phyloP scores from a whole-genome alignment of 1,140 invertebrate species.

The Meloidogyne hapla region DNA sequence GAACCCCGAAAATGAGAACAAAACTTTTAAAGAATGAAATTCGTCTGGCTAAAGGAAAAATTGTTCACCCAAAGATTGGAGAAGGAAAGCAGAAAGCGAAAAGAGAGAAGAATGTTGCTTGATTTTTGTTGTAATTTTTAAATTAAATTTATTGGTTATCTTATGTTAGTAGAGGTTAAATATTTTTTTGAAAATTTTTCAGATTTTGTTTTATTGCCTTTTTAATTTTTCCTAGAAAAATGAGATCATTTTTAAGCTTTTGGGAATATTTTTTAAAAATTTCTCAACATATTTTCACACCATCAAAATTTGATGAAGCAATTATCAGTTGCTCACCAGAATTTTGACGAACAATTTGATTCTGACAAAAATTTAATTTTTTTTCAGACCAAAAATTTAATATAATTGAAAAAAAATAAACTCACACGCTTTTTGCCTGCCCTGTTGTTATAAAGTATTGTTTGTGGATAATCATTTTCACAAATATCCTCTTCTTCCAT shows the following conservation, averaged over 20 bases:
- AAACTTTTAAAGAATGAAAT: constrained; percentile 50
- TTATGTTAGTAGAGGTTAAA: no score
- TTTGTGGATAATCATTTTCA: not conserved
- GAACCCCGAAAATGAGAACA: no score
- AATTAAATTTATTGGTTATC: no score
- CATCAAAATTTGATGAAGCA: not conserved
- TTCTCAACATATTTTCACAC: not conserved
- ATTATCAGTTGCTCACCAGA: not conserved
- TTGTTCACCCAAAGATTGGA: constrained; percentile 57
- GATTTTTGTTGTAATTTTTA: not conserved
- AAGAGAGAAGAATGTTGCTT: constrained; percentile 21
- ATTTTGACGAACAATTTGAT: not conserved
- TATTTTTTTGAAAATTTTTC: not conserved
- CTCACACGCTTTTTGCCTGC: not conserved
- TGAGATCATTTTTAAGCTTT: not conserved
- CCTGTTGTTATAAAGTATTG: not conserved
- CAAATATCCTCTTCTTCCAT: not conserved
- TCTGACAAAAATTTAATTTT: not conserved
- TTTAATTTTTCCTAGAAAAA: not conserved
- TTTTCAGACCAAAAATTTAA: no score
- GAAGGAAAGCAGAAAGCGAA: constrained; percentile 55
- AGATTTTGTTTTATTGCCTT: not conserved
- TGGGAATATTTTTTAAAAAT: not conserved
- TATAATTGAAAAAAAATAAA: no score
- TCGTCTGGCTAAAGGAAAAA: constrained; percentile 55